Percentiles rank a stretch among this genome's conserved stretches.
These are phyloP conservation scores for Brienomyrus brachyistius DNA, from an alignment of 2,113 vertebrate genomes.

Conservation along the genomic window DNA sequence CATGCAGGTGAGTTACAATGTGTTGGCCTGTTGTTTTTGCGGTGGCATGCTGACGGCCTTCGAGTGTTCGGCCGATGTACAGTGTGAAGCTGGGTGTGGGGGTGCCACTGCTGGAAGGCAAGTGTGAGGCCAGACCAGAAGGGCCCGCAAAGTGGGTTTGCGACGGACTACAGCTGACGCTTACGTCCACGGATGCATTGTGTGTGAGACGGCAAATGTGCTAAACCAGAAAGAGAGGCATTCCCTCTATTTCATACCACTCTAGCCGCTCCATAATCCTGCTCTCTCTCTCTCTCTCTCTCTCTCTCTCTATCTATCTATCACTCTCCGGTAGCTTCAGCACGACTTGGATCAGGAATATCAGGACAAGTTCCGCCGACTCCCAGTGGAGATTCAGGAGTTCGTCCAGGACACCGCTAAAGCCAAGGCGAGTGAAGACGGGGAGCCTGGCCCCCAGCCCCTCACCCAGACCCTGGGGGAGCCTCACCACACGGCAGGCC, in stretches of 20 bases:
- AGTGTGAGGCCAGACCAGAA: background rate
- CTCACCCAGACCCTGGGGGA: conserved; percentile 61
- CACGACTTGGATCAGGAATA: conserved; percentile 92
- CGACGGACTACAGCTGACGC: background rate
- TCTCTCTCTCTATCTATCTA: background rate
- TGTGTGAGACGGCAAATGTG: background rate
- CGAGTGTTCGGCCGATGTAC: background rate
- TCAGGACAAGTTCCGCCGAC: conserved; percentile 94
- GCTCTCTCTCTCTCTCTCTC: background rate
- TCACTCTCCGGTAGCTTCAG: conserved; percentile 70
- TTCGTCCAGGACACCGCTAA: conserved; percentile 95
- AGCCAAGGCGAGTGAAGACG: conserved; percentile 71
- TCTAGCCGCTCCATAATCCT: background rate
- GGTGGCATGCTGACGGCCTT: background rate
- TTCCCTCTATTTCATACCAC: background rate
- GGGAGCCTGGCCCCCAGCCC: conserved; percentile 61
- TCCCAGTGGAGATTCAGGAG: conserved; percentile 94
- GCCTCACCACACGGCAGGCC: conserved; percentile 72
- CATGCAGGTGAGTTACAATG: background rate
- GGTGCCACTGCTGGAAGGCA: background rate
- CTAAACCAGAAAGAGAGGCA: background rate
- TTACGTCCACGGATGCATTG: background rate
- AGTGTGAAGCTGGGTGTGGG: background rate
- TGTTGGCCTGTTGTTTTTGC: background rate
- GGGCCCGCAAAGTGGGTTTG: background rate